phyloP scores from a whole-genome alignment of 2,888 invertebrate species.

The Amblyjoppa fuscipennis region DNA sequence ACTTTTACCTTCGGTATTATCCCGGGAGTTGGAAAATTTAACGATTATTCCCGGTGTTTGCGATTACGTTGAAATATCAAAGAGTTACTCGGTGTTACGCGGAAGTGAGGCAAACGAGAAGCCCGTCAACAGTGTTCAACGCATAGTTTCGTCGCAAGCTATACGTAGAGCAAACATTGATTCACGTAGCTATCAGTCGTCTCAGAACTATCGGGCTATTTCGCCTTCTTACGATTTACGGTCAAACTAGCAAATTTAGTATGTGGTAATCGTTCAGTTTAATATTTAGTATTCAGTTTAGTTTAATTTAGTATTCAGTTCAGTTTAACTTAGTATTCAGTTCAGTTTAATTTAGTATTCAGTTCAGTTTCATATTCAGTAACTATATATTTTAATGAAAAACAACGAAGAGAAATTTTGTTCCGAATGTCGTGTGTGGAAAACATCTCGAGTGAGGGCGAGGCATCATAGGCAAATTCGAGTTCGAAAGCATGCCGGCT shows the following conservation, averaged over 20 bases:
- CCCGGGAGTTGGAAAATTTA: not conserved
- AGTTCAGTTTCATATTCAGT: not conserved
- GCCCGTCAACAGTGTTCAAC: constrained; percentile 18
- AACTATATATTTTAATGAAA: no score
- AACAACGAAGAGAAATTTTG: not conserved
- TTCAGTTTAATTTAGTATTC: no score
- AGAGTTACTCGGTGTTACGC: not conserved
- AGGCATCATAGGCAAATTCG: not conserved
- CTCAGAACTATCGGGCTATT: constrained; percentile 1
- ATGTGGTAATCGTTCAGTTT: no score
- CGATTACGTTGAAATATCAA: not conserved
- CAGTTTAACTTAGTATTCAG: no score
- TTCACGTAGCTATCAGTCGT: not conserved
- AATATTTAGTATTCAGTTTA: no score
- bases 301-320: not conserved
- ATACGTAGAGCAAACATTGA: constrained; percentile 31
- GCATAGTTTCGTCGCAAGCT: not conserved
- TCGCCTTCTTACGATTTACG: not conserved
- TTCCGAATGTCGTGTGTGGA: not conserved
- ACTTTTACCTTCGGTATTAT: no score
- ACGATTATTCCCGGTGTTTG: not conserved
- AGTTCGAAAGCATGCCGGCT: not conserved
- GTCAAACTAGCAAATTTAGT: not conserved
- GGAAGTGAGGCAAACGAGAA: constrained; percentile 1
- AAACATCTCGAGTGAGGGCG: not conserved